phyloP scores from a whole-genome alignment of 2,797 vertebrate species.

The Sebastes nivosus region DNA sequence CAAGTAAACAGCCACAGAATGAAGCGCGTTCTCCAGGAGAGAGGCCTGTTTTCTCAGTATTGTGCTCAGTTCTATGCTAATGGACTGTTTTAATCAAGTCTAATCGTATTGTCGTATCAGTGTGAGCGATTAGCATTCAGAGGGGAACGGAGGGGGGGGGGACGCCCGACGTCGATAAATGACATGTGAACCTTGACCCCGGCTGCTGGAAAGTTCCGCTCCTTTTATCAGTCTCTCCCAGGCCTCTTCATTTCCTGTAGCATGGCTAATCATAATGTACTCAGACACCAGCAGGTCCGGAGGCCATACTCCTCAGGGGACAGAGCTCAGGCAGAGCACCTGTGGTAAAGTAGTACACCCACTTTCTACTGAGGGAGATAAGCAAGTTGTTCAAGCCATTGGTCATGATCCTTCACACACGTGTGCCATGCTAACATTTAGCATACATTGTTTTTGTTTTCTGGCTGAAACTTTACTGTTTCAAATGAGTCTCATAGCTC shows the following conservation, averaged over 20 bases:
- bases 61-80: constrained; percentile 64
- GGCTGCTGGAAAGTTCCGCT: constrained; percentile 37
- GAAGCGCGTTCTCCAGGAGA: background rate
- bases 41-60: constrained; percentile 11
- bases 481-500: background rate
- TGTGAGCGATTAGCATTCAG: constrained; percentile 64
- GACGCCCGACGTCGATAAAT: constrained; percentile 63
- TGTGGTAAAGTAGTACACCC: background rate
- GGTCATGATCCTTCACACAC: background rate
- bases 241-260: constrained; percentile 53
- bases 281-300: constrained; percentile 11
- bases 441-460: background rate
- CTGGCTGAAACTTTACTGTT: background rate
- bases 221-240: constrained; percentile 35
- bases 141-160: background rate
- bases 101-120: constrained; percentile 48
- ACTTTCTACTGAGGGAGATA: background rate
- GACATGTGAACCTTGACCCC: constrained; percentile 61
- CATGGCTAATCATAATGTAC: constrained; percentile 33
- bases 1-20: background rate
- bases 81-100: constrained; percentile 67
- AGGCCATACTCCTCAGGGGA: background rate
- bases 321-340: background rate
- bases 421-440: background rate
- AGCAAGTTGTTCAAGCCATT: background rate